Base-by-base conservation (phyloP, 2,797 vertebrate species). In the Argyrosomus regius region DNA sequence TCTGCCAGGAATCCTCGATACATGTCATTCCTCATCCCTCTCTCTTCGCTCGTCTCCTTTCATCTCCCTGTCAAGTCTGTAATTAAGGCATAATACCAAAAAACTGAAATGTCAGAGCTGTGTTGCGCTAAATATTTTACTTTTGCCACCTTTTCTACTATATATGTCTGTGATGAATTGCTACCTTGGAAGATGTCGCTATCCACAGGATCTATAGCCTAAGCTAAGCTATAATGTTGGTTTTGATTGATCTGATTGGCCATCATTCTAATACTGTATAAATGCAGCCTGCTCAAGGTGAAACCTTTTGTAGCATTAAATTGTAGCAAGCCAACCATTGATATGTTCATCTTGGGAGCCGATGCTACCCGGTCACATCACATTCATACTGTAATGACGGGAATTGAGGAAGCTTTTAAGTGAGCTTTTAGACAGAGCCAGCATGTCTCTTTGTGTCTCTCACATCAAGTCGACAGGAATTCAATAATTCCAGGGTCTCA, bases 331-430 rank as follows among this genome's bases (percentile, higher is more conserved):
- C 41, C 54, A 54, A n/a, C 74, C 39, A 71, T 5, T 73, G 67
- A 81, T 79, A 75, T 67, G 68, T 84, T 63, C 41, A 79, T 85
- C 76, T 74, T 62, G 18, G 70, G 68, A 56, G 50, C 52, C 6
- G 41, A 49, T 39, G 48, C 56, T 49, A 72, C 75, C 68, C 77
- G 35, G 83, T 86, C 78, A 85, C 78, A 81, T 85, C 82, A 76
- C 76, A 80, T 60, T 66, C 59, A 39, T 75, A 80, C 82, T 46
- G 71, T 88, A 80, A 83, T 74, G 84, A 86, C 52, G 28, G 77
- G 82, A 85, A 92, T 64, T 26, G 85, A 84, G 87, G 85, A 94
- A 88, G 87, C 89, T 92, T 94, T 93, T 94, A 90, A 90, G 89
- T 86, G 78, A 87, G 91, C 89, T 93, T 89, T 92, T 87, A 89